Base-by-base conservation (phyloP, 2,113 vertebrate genomes). In the Turnix velox region DNA sequence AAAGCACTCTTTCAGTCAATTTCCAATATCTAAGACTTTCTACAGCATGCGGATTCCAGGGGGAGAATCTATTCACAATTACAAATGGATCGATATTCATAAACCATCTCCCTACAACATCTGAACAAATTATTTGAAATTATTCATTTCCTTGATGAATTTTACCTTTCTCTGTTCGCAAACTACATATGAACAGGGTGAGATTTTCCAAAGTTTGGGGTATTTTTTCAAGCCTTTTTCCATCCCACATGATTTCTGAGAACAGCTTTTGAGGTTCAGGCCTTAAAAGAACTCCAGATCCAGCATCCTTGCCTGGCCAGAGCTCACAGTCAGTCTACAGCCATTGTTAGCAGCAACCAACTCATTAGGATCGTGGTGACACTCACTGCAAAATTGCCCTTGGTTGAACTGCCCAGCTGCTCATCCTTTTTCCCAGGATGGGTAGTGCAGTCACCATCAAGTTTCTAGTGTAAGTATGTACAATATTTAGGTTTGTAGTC, bases 121-220 rank as follows among this genome's bases (percentile, higher is more conserved):
- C 87, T 72, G 77, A 96, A 84, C 73, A 93, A 92, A 94, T 93
- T 20, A 92, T 92, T 84, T 90, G 80, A 63, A 93, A 89, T 51
- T 68, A 96, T 92, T 93, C 73, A 89, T 94, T 87, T 93, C 94
- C 92, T 82, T 96, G 84, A 96, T 82, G 35, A 84, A 96, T 95
- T 95, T 91, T 3, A 14, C 69, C 61, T 91, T 92, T 75, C 65
- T 76, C 91, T 79, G 66, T 92, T 92, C 61, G 88, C 91, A 87
- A 94, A 95, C 88, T 84, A 95, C 24, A 5, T 13, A 27, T 51
- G 80, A 94, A 81, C 37, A 66, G 48, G 90, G 19, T 3, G 13
- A 57, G 76, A 84, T 92, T 84, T 93, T 93, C 77, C 80, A 93
- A 86, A 93, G n/a, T 48, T n/a, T n/a, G n/a, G n/a, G n/a, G 52